A percentile compares a stretch with the other conserved stretches of the same genome.
phyloP scores from a whole-genome alignment of 2,113 vertebrate genomes.

The Nematolebias whitei region DNA sequence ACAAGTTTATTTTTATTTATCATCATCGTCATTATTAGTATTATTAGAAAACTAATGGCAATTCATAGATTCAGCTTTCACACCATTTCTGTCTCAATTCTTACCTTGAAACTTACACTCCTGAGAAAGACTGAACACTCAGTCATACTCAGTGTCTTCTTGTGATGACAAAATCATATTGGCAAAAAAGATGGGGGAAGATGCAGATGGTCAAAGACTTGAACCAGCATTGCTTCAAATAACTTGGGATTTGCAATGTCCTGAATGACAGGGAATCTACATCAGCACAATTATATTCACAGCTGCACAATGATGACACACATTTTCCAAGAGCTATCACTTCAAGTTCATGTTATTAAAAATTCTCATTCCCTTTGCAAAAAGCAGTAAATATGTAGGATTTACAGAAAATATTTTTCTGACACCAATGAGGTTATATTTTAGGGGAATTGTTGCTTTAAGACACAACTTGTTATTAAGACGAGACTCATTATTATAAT shows the following conservation, averaged over 20 bases:
- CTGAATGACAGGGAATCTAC: no score
- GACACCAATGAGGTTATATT: neutral
- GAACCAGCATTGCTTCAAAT: neutral
- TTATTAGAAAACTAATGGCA: neutral
- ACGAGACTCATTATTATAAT: no score
- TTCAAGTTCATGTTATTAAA: neutral
- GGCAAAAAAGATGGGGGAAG: neutral
- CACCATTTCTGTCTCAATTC: conserved; percentile 27
- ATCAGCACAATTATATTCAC: neutral
- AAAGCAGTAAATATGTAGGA: neutral
- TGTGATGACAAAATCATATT: neutral
- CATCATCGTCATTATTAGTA: no score
- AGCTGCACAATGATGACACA: neutral
- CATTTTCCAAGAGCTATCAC: neutral
- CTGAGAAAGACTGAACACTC: conserved; percentile 21
- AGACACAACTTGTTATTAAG: no score
- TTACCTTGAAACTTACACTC: conserved; percentile 50
- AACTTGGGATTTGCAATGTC: no score
- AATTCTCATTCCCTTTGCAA: neutral
- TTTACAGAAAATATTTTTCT: neutral
- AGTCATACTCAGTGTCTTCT: neutral
- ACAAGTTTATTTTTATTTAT: no score
- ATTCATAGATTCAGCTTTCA: conserved; percentile 19
- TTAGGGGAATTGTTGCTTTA: no score
- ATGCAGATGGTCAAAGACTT: neutral